Evolutionary conservation across 2,888 invertebrate genomes (phyloP), one percentile per base, ranked within the genome.

Genomic region (Epirrhoe tristata): DNA sequence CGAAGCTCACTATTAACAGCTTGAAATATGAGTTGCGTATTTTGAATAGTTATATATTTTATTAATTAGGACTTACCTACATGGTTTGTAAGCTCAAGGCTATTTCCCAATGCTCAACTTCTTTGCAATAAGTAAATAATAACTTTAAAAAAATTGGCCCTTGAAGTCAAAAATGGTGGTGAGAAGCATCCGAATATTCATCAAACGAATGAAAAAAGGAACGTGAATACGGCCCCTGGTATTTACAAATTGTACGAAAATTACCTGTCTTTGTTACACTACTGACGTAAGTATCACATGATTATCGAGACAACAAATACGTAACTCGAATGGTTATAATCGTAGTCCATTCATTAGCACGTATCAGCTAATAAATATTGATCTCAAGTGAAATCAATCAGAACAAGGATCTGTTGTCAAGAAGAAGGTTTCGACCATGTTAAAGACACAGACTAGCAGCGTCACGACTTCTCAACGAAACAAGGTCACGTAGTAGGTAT

Each of bases 1-100:
- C 91, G 86, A 83, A 85, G 90, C 90, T 92, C 92, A 93, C 93
- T 92, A 92, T 91, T 91, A 92, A 90, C 88, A 88, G 88, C 91
- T 90, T 92, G 91, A 93, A 91, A 89, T 92, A 93, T 93, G 91
- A 89, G 89, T 90, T 81, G 86, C 86, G 83, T 81, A 84, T 88
- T 90, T 90, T 88, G 82, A 87, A 87, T 83, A 86, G 84, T 87
- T 68, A 46, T 60, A 46, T 54, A 48, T 17, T 46, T 31, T 51
- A 17, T 51, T 52, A 52, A 58, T 51, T 50, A 51, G 6, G 6
- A 48, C 54, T 16, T 51, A 12, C 12, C 12, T 12, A 43, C 39
- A 39, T 39, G 12, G 12, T 39, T 39, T 39, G 39, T 39, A 39
- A 39, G 39, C 7, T 3, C 39, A 39, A 10, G 39, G 10, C 12